A percentile compares a stretch with the other conserved stretches of the same genome.
phyloP scores from a whole-genome alignment of 1,140 invertebrate species.

The Oryzaephilus surinamensis region DNA sequence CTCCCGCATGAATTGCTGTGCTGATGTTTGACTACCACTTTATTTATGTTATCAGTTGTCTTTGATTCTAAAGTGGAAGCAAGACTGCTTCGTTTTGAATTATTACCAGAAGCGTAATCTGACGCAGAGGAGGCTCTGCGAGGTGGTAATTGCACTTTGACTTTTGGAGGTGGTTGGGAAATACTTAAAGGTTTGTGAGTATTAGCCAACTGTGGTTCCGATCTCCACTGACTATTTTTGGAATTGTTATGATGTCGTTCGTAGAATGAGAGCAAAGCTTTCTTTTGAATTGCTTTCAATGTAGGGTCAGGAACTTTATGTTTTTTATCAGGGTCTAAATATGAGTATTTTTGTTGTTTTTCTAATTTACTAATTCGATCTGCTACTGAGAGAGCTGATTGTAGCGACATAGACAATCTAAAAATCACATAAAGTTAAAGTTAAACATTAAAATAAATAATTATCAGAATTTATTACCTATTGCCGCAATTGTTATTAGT shows the following conservation, averaged over 20 bases:
- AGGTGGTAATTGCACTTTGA: conserved; percentile 42
- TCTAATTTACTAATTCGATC: conserved; percentile 67
- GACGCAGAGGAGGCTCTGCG: conserved; percentile 57
- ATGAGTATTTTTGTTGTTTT: conserved; percentile 53
- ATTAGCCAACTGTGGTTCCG: conserved; percentile 47
- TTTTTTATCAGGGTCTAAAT: conserved; percentile 66
- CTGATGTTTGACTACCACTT: conserved; percentile 39
- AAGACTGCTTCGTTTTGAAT: conserved; percentile 33
- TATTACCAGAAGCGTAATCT: conserved; percentile 48
- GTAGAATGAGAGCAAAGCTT: conserved; percentile 75
- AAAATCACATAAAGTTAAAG: conserved; percentile 16
- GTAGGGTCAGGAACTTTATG: conserved; percentile 64
- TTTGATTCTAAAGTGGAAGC: conserved; percentile 26
- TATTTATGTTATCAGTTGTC: conserved; percentile 16
- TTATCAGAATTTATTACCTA: neutral
- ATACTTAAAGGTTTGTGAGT: conserved; percentile 24
- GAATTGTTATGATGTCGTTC: conserved; percentile 50
- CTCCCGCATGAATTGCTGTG: conserved; percentile 53
- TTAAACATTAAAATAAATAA: conserved; percentile 1
- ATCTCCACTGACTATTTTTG: conserved; percentile 45
- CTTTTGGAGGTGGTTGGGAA: conserved; percentile 44
- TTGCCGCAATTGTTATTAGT: conserved; percentile 7
- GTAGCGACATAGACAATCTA: conserved; percentile 24
- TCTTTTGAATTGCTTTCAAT: conserved; percentile 77
- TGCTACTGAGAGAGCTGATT: conserved; percentile 53